These are phyloP conservation scores for Orchesellides sinensis DNA, from an alignment of 2,888 invertebrate genomes.

Conservation along the genomic window DNA sequence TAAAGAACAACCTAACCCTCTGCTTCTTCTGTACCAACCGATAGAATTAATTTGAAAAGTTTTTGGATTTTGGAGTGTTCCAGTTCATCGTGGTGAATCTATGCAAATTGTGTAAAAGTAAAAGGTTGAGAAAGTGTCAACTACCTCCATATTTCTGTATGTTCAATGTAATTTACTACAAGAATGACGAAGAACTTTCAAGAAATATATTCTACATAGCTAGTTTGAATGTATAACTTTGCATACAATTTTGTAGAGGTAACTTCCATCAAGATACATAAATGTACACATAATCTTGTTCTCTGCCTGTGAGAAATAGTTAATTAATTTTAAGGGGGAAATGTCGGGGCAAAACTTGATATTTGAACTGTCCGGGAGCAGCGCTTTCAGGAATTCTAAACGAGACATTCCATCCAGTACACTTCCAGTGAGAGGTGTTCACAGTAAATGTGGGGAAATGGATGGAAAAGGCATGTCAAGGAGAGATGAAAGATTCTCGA, in stretches of 20 bases:
- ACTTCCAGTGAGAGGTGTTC: no score
- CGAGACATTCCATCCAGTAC: no score
- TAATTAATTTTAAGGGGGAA: constrained; percentile 57
- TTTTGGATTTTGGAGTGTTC: constrained; percentile 24
- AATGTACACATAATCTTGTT: background rate
- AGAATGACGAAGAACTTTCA: background rate
- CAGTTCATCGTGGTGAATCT: background rate
- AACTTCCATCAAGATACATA: background rate
- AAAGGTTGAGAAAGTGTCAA: constrained; percentile 42
- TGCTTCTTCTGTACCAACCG: background rate
- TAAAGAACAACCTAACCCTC: no score
- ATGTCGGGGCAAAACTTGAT: constrained; percentile 36
- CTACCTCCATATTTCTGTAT: constrained; percentile 52
- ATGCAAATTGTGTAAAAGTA: constrained; percentile 22
- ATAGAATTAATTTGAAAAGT: constrained; percentile 62
- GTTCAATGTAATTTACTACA: background rate
- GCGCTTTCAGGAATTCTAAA: background rate
- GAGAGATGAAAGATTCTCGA: constrained; percentile 25
- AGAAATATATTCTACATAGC: no score
- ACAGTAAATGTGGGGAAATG: constrained; percentile 1
- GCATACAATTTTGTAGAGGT: no score
- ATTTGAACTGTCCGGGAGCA: constrained; percentile 2
- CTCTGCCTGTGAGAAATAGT: constrained; percentile 48
- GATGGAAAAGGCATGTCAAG: background rate
- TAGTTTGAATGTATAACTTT: no score